Base-by-base conservation (phyloP, 2,888 invertebrate genomes). In the Parelbella ahira region DNA sequence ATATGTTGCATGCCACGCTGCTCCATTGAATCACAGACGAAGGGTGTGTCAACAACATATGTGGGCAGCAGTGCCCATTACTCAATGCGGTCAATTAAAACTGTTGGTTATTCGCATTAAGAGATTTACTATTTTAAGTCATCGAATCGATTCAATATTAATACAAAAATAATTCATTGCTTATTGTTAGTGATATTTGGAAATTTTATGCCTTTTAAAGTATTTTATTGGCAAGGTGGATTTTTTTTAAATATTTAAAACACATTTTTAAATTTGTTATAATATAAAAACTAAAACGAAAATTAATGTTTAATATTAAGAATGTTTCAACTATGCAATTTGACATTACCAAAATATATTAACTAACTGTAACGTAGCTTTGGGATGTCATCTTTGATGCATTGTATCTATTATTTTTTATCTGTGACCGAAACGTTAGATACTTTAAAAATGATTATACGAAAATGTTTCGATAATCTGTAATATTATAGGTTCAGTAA, bases 401-500 rank as follows among this genome's bases (percentile, higher is more conserved):
- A 15, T 15, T 3, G 15, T 20, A 20, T 6, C 5, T 2, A 20
- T 20, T 20, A 6, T 20, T 20, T 20, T 2, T 24, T 11, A 10
- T 24, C 24, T 24, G 6, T 24, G 4, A 10, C 24, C 24, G 2
- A 10, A 10, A 24, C 24, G 5, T 10, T 10, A 10, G 5, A 10
- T 8, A 3, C 12, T 12, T 37, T 27, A 36, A 29, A n/a, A 27
- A 7, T 27, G 11, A 9, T 2, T 21, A 9, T 13, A 23, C 9
- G 21, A 33, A n/a, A 21, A 5, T 21, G 21, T 13, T 23, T 23
- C 9, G 12, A 13, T 20, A 12, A 9, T 20, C 32, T 33, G 20
- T 21, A 10, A 24, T 23, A 23, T 23, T 13, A 13, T 21, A 13
- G 21, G 21, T 12, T 5, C 8, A 12, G 23, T 33, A 33, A 33